Base-by-base conservation (phyloP, 2,888 invertebrate genomes). In the Dorcus parallelipipedus region DNA sequence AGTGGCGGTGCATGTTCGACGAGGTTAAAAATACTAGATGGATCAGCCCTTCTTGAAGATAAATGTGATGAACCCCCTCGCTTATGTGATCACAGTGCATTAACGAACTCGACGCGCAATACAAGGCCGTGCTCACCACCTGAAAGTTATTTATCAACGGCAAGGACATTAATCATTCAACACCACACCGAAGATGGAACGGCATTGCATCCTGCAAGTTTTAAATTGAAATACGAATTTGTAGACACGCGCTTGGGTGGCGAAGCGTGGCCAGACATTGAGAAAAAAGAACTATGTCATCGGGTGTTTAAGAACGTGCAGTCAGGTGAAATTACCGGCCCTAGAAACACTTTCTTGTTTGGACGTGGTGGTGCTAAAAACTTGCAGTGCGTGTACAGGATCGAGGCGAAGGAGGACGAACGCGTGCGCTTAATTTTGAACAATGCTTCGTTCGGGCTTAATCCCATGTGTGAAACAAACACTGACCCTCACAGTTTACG, bases 321-420 rank as follows among this genome's bases (percentile, higher is more conserved):
- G 60, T 80, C 82, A 26, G 87, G 87, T 10, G 84, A 86, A 62
- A 78, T 89, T 33, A 82, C 81, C 53, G 86, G 87, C 1, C 88
- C 88, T 0, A 75, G 86, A 10, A 93, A 93, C 75, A 88, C 91
- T 2, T 87, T 93, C 73, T 83, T 93, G 69, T 93, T 88, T 73
- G 94, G 93, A 0, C 83, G 93, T 45, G 93, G 94, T 0, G 93
- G 94, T 4, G 86, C 89, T 38, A 83, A 82, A 61, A 87, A 87
- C 64, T 77, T 93, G 55, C 88, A 90, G 56, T 93, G 93, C 74
- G 82, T 88, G 54, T 92, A 90, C 74, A 84, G 92, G 58, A 83
- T 92, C 65, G 87, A 89, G 73, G 88, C 88, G 0, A 84, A 82
- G 10, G 78, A 82, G 0, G 72, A 72, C 26, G 88, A 87, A 68